A percentile compares a stretch with the other conserved stretches of the same genome.
These are phyloP conservation scores for Cyprinella venusta DNA, from an alignment of 2,797 vertebrate species.

Conservation along the genomic window DNA sequence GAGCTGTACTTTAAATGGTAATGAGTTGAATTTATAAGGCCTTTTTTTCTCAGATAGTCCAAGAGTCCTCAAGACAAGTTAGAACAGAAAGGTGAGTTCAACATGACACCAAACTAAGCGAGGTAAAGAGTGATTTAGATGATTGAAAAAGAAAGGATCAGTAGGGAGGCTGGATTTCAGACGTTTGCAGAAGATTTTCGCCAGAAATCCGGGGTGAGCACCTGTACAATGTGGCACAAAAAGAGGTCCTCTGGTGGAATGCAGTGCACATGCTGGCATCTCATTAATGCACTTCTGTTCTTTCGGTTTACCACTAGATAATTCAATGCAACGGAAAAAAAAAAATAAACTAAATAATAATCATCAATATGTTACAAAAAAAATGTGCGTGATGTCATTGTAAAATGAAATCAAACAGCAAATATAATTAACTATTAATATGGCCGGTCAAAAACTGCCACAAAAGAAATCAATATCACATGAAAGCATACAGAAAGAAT, in stretches of 20 bases:
- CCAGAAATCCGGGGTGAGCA: conserved; percentile 43
- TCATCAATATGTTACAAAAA: background rate
- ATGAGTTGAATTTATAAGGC: conserved; percentile 43
- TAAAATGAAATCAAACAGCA: conserved; percentile 9
- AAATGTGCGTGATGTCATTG: background rate
- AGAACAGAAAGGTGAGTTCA: background rate
- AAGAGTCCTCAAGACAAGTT: conserved; percentile 17
- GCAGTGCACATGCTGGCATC: background rate
- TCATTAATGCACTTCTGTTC: conserved; percentile 49
- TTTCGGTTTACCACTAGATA: conserved; percentile 62
- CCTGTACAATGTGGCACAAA: conserved; percentile 43
- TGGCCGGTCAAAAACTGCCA: conserved; percentile 24
- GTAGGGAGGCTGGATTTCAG: conserved; percentile 38
- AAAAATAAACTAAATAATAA: background rate
- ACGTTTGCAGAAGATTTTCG: conserved; percentile 37
- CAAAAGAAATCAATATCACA: conserved; percentile 45
- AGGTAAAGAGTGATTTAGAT: conserved; percentile 50
- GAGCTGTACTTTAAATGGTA: conserved; percentile 52
- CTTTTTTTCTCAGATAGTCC: background rate
- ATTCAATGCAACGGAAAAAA: too few species aligned
- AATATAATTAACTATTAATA: conserved; percentile 47
- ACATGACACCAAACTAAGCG: conserved; percentile 23
- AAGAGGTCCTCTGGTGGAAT: conserved; percentile 19
- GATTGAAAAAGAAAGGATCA: conserved; percentile 41
- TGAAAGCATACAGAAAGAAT: conserved; percentile 22